Percentiles rank a stretch among this genome's conserved stretches.
These are phyloP conservation scores for Periophthalmodon schlosseri DNA, from an alignment of 2,113 vertebrate species.

Conservation along the genomic window DNA sequence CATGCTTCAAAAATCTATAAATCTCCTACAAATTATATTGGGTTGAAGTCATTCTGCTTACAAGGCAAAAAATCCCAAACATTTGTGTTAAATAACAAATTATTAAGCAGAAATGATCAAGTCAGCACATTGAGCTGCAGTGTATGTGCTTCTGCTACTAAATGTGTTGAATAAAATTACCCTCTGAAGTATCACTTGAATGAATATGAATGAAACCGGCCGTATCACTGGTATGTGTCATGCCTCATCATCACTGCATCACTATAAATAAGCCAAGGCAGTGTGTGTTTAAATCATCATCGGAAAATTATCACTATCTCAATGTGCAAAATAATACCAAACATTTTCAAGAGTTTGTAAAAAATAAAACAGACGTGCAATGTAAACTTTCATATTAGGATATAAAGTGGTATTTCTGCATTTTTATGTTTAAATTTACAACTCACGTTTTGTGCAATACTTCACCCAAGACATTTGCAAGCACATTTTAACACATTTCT, in stretches of 20 bases:
- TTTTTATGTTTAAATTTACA: no score
- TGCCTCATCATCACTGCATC: slow-evolving; percentile 17
- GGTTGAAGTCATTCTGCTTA: not conserved
- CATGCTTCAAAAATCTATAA: not conserved
- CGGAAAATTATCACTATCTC: slow-evolving; percentile 33
- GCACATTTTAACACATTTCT: not conserved
- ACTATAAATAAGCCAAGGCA: not conserved
- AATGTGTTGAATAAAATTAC: not conserved
- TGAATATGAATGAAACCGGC: slow-evolving; percentile 3
- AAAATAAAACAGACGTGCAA: no score
- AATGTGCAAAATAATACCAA: slow-evolving; percentile 29
- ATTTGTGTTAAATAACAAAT: not conserved
- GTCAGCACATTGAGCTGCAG: not conserved
- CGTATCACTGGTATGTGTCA: slow-evolving; percentile 27
- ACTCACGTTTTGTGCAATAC: no score
- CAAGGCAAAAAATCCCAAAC: not conserved
- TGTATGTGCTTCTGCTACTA: not conserved
- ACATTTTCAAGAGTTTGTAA: no score
- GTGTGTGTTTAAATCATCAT: slow-evolving; percentile 1
- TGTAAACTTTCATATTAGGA: no score
- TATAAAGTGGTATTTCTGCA: no score
- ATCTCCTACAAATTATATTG: not conserved
- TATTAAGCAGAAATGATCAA: not conserved
- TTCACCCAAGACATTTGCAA: not conserved
- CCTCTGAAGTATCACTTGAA: not conserved